These are phyloP conservation scores for Teleiodes luculella DNA, from an alignment of 2,888 invertebrate genomes.

Conservation along the genomic window DNA sequence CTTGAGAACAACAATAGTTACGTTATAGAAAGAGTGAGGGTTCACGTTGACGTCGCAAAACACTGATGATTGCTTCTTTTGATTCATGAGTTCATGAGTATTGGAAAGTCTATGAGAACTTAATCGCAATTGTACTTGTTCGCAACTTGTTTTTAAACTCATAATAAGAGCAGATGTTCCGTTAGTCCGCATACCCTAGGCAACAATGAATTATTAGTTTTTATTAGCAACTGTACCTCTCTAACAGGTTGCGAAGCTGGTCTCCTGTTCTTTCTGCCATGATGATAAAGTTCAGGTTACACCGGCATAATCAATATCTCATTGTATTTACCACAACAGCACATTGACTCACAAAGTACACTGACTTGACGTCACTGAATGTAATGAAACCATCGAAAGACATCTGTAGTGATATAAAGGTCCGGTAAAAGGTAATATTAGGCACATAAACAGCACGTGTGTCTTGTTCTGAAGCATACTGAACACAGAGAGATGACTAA, in stretches of 20 bases:
- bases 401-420: background rate
- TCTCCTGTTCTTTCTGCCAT: slow-evolving; percentile 49
- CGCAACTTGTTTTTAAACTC: background rate
- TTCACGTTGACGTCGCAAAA: background rate
- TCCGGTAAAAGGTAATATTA: background rate
- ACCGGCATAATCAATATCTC: slow-evolving; percentile 18
- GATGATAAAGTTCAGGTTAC: too few relatives aligned
- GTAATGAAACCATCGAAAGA: background rate
- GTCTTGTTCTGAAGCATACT: slow-evolving; percentile 28
- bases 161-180: background rate
- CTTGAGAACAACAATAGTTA: background rate
- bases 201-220: slow-evolving; percentile 4
- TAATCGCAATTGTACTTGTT: background rate
- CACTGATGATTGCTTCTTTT: background rate
- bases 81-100: background rate
- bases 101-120: slow-evolving; percentile 7
- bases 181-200: background rate
- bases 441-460: background rate
- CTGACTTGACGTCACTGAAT: slow-evolving; percentile 9
- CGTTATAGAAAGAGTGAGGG: background rate
- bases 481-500: slow-evolving; percentile 49
- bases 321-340: background rate
- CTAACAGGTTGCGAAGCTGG: slow-evolving; percentile 42
- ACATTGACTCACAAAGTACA: background rate
- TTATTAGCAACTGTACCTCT: slow-evolving; percentile 35